Evolutionary conservation across 2,797 vertebrate species (phyloP).

Genomic region (Rhincodon typus): DNA sequence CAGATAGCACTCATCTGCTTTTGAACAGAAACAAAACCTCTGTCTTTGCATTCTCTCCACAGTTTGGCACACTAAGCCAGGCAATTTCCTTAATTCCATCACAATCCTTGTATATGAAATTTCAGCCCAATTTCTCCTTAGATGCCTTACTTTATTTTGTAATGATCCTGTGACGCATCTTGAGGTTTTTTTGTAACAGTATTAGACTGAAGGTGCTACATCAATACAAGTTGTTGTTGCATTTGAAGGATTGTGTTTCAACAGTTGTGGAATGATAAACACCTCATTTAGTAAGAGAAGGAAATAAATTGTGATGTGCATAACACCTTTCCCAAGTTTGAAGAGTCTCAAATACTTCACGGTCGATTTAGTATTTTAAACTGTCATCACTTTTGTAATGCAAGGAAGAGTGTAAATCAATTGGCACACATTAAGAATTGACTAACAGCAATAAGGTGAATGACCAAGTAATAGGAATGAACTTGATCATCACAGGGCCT

Average conservation of each 20-base stretch:
- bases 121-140: too few species aligned
- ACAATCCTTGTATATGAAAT: too few species aligned
- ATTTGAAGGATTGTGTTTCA: not conserved
- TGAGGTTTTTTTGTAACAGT: too few species aligned
- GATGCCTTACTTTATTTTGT: too few species aligned
- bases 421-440: not conserved
- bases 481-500: not conserved
- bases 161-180: too few species aligned
- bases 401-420: not conserved
- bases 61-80: too few species aligned
- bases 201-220: too few species aligned
- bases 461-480: not conserved
- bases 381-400: not conserved
- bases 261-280: not conserved
- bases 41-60: too few species aligned
- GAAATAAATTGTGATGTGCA: not conserved
- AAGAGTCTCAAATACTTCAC: not conserved
- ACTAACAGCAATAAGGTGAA: not conserved
- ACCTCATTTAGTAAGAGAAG: not conserved
- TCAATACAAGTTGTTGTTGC: too few species aligned
- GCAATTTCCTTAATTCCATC: too few species aligned
- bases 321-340: not conserved
- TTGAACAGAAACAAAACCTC: too few species aligned
- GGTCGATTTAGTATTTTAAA: not conserved
- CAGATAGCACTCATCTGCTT: too few species aligned